Conservation (phyloP, 2,888 invertebrate species). For the Dichetophora obliterata region DNA sequence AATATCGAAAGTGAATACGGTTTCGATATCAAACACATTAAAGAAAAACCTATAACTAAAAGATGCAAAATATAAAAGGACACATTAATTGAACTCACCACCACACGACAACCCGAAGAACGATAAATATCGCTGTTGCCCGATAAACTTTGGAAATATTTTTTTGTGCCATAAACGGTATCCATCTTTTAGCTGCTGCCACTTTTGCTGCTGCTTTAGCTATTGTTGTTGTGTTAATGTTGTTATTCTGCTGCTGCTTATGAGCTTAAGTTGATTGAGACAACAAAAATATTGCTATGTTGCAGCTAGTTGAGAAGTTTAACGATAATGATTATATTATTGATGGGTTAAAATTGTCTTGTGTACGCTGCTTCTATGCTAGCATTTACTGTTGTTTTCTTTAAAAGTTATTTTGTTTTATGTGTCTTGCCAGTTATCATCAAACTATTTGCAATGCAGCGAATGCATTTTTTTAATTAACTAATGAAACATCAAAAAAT, state of each 20-base stretch:
- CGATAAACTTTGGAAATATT: constrained; percentile 69
- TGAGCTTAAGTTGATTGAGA: background rate
- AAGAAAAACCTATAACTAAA: background rate
- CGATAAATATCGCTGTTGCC: constrained; percentile 69
- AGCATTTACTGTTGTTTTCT: background rate
- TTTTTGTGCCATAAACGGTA: constrained; percentile 70
- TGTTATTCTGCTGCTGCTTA: background rate
- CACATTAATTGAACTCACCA: constrained; percentile 62
- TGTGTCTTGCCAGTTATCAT: background rate
- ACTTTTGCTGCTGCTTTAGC: background rate
- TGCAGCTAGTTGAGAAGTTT: background rate
- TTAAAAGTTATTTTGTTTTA: background rate
- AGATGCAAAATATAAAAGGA: background rate
- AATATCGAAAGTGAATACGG: no score
- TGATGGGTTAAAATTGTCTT: no score
- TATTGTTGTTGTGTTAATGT: constrained; percentile 10
- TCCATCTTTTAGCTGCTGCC: constrained; percentile 60
- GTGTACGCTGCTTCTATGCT: background rate
- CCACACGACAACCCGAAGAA: constrained; percentile 62
- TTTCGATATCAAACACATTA: no score
- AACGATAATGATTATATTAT: background rate
- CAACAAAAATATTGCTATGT: background rate
- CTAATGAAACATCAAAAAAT: constrained; percentile 13
- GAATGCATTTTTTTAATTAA: constrained; percentile 17
- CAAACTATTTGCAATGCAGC: background rate